These are phyloP conservation scores for Phalangium opilio DNA, from an alignment of 2,888 invertebrate genomes.

Conservation along the genomic window DNA sequence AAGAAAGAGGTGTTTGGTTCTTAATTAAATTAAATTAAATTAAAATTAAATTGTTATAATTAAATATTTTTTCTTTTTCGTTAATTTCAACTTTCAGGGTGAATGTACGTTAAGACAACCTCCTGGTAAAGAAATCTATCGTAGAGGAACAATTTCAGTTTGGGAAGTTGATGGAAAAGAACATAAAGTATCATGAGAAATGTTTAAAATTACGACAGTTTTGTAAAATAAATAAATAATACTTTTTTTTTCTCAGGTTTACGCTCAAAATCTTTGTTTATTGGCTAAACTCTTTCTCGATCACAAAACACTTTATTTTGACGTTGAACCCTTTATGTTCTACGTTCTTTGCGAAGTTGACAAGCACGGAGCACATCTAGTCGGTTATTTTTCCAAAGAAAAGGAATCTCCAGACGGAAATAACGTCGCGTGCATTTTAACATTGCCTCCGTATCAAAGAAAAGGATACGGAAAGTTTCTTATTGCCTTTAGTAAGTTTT, in stretches of 20 bases:
- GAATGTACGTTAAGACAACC: conserved; percentile 89
- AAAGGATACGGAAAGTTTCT: conserved; percentile 95
- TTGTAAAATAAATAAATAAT: too few relatives aligned
- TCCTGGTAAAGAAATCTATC: conserved; percentile 94
- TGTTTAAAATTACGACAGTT: too few relatives aligned
- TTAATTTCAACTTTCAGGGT: conserved; percentile 36
- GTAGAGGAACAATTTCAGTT: conserved; percentile 85
- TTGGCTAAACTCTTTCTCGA: conserved; percentile 91
- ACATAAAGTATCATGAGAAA: conserved; percentile 12
- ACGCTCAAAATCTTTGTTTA: conserved; percentile 90
- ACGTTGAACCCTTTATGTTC: conserved; percentile 97
- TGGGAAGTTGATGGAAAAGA: conserved; percentile 47
- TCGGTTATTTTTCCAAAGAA: conserved; percentile 98
- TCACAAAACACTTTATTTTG: conserved; percentile 96
- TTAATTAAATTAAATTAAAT: background rate
- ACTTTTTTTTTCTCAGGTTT: conserved; percentile 34
- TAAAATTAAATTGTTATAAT: background rate
- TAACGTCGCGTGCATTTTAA: conserved; percentile 98
- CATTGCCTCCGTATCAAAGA: conserved; percentile 93
- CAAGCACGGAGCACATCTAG: conserved; percentile 87
- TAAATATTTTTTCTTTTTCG: background rate
- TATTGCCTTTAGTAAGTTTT: conserved; percentile 87
- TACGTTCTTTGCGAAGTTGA: conserved; percentile 85
- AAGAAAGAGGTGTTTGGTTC: background rate
- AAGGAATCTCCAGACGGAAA: conserved; percentile 98